These are phyloP conservation scores for Cisticola juncidis DNA, from an alignment of 2,113 vertebrate species.

Conservation along the genomic window DNA sequence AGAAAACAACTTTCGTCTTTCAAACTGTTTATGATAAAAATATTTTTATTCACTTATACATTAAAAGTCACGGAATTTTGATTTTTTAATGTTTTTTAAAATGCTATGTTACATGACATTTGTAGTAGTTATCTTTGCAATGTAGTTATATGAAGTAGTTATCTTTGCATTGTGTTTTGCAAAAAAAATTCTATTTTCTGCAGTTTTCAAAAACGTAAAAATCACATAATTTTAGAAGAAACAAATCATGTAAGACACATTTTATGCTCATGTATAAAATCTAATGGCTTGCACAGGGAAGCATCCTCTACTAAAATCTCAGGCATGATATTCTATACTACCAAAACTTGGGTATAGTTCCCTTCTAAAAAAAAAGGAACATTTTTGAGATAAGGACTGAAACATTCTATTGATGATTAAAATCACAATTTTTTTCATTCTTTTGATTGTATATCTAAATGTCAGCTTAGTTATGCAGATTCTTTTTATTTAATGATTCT, in stretches of 20 bases:
- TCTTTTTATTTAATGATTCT: neutral
- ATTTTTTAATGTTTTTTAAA: neutral
- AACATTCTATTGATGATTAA: neutral
- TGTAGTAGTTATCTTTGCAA: neutral
- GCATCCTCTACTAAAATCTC: neutral
- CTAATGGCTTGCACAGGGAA: neutral
- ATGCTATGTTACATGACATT: rapidly evolving
- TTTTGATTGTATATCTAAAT: neutral
- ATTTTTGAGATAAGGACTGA: rapidly evolving
- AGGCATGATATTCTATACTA: neutral
- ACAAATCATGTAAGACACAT: neutral
- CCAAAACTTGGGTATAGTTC: neutral
- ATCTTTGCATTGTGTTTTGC: neutral
- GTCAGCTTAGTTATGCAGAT: neutral
- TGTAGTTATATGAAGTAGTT: neutral
- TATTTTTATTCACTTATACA: neutral
- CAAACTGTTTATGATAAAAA: rapidly evolving
- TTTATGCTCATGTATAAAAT: neutral
- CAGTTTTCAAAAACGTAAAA: neutral
- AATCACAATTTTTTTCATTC: neutral
- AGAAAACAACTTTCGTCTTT: neutral
- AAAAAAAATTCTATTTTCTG: neutral
- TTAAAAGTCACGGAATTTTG: neutral
- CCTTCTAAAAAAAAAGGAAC: neutral
- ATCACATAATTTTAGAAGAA: neutral